phyloP scores from a whole-genome alignment of 1,140 invertebrate species.

The Bombus pascuorum region DNA sequence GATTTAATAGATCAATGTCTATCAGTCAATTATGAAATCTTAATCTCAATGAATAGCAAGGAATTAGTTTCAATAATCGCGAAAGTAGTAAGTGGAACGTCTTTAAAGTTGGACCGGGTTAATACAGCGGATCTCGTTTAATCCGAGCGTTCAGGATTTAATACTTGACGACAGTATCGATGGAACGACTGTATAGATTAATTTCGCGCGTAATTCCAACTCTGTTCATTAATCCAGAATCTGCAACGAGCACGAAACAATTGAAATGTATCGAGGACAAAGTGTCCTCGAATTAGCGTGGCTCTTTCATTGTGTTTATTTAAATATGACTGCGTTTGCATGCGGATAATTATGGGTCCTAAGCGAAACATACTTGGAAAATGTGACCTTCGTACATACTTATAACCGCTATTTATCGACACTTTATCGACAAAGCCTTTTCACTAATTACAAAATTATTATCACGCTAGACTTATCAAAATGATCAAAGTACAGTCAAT shows the following conservation, averaged over 20 bases:
- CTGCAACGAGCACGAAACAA: background rate
- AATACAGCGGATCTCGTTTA: background rate
- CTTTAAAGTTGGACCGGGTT: slow-evolving; percentile 5
- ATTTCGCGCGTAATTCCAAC: slow-evolving; percentile 25
- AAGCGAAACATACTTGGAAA: background rate
- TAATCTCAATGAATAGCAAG: background rate
- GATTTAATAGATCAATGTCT: background rate
- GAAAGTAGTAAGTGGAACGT: background rate
- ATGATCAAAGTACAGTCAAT: no score
- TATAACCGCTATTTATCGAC: background rate
- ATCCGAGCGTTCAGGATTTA: slow-evolving; percentile 21
- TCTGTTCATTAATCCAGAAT: slow-evolving; percentile 14
- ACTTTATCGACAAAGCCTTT: background rate
- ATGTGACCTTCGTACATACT: background rate
- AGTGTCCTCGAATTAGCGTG: background rate
- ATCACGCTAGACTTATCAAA: no score
- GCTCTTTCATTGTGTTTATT: background rate
- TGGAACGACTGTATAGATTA: slow-evolving; percentile 20
- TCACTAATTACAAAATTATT: no score
- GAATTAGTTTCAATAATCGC: slow-evolving; percentile 24
- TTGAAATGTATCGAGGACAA: background rate
- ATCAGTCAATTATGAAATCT: slow-evolving; percentile 1
- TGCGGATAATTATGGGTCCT: background rate
- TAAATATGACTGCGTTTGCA: background rate
- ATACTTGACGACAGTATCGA: slow-evolving; percentile 9